Conservation (phyloP, 2,113 vertebrate species). For the Xyliphius kryptos region DNA sequence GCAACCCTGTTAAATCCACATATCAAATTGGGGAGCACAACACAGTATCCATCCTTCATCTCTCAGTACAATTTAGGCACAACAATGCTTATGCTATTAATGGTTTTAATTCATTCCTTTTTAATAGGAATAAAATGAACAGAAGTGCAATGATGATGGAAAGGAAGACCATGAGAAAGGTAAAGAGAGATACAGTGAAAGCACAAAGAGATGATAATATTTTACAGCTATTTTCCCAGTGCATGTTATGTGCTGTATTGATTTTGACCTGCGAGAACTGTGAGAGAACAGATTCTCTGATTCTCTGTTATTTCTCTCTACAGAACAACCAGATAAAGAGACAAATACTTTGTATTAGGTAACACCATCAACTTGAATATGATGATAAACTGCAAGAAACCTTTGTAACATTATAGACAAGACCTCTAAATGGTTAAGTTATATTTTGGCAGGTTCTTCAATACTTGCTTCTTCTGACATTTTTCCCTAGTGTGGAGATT, state of each 20-base stretch:
- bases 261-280: not conserved
- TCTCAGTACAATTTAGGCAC: not conserved
- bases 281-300: conserved; percentile 1
- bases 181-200: not conserved
- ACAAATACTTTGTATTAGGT: not conserved
- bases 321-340: not conserved
- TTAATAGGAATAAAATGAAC: not conserved
- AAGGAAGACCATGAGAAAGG: not conserved
- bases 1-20: not conserved
- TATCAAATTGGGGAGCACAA: not conserved
- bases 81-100: not conserved
- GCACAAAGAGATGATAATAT: not conserved
- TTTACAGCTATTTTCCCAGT: not conserved
- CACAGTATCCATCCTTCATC: not conserved
- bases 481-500: not conserved
- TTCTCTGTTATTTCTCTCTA: not conserved
- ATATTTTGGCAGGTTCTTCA: not conserved
- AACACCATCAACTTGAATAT: not conserved
- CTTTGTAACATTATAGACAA: not conserved
- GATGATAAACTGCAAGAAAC: not conserved
- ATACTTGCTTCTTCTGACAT: not conserved
- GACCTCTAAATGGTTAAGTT: not conserved
- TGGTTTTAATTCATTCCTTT: not conserved
- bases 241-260: not conserved
- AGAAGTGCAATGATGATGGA: not conserved